Evolutionary conservation across 2,113 vertebrate species (phyloP).

Genomic region (Oenanthe oenanthe): DNA sequence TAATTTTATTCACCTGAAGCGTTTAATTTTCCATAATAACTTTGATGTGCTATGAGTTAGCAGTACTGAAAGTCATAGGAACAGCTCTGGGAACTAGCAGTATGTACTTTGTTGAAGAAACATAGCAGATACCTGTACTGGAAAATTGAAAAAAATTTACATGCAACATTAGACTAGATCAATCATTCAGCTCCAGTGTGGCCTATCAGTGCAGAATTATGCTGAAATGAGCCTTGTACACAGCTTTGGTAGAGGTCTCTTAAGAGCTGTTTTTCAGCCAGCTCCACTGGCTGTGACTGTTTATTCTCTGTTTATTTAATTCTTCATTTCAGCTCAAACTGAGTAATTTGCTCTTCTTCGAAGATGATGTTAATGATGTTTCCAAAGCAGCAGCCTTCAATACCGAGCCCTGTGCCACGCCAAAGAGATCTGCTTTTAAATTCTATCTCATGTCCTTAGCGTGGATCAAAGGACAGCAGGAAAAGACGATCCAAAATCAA

Average conservation of each 20-base stretch:
- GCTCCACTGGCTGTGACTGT: neutral
- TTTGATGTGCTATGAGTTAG: neutral
- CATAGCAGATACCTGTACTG: neutral
- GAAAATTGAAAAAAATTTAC: neutral
- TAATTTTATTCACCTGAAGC: neutral
- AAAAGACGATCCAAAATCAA: rapidly evolving
- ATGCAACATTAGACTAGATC: neutral
- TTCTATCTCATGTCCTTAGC: neutral
- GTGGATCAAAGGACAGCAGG: neutral
- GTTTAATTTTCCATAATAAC: neutral
- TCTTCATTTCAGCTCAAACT: neutral
- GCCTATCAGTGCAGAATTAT: neutral
- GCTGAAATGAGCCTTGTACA: neutral
- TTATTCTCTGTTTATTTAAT: neutral
- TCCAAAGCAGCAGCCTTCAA: neutral
- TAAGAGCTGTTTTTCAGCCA: neutral
- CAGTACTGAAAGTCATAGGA: neutral
- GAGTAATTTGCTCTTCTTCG: neutral
- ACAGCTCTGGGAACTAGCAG: neutral
- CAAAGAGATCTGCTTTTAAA: neutral
- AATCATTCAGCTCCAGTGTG: neutral
- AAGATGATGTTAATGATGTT: neutral
- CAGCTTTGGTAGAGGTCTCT: neutral
- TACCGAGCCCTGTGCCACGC: neutral
- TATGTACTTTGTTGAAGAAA: neutral